phyloP scores from a whole-genome alignment of 2,888 invertebrate genomes.

The Sceliomorpha sp. region DNA sequence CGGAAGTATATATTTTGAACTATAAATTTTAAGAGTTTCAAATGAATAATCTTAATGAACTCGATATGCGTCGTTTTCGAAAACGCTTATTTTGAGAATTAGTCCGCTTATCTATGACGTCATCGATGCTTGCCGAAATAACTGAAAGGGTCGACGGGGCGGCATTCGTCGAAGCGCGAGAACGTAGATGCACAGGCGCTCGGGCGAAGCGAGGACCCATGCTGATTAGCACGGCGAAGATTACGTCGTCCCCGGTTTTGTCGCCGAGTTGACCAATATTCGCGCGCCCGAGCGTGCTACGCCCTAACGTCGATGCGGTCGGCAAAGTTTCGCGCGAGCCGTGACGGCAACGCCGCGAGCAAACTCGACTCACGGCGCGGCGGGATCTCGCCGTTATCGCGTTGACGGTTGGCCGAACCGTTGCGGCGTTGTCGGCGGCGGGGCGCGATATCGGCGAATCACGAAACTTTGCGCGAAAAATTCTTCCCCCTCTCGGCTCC shows the following conservation, averaged over 20 bases:
- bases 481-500: too few relatives aligned
- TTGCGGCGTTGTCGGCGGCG: conserved; percentile 1
- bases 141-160: not conserved
- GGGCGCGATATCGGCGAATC: too few relatives aligned
- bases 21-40: too few relatives aligned
- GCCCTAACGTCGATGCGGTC: not conserved
- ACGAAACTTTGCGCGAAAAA: too few relatives aligned
- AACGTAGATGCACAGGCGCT: not conserved
- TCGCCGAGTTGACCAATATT: too few relatives aligned
- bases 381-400: conserved; percentile 22
- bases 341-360: not conserved
- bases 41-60: too few relatives aligned
- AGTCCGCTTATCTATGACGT: too few relatives aligned
- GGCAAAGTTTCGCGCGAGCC: not conserved
- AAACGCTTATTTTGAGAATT: too few relatives aligned
- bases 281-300: conserved; percentile 15
- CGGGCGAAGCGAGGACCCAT: not conserved
- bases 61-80: too few relatives aligned
- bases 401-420: conserved; percentile 32
- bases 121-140: too few relatives aligned
- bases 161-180: conserved; percentile 6
- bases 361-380: too few relatives aligned
- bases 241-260: not conserved
- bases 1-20: too few relatives aligned
- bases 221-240: conserved; percentile 7